Conservation (phyloP, 2,797 vertebrate genomes). For the Brachymystax lenok region DNA sequence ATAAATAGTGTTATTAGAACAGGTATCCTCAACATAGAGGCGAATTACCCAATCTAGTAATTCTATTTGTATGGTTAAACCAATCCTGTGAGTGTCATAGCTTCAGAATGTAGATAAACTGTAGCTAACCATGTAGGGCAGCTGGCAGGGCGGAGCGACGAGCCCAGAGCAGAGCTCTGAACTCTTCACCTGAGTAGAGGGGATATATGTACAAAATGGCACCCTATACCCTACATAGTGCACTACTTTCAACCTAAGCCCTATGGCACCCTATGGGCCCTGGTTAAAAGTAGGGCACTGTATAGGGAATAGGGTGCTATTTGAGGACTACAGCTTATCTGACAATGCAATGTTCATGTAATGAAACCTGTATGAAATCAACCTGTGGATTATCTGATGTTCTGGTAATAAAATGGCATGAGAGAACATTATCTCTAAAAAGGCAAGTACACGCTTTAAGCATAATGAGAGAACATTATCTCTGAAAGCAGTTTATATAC, state of each 20-base stretch:
- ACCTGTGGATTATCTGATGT: constrained; percentile 8
- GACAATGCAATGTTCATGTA: too few relatives aligned
- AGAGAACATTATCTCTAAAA: too few relatives aligned
- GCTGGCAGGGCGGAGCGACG: background rate
- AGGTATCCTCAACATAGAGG: background rate
- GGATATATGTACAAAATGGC: background rate
- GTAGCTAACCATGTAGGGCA: constrained; percentile 28
- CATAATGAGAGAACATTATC: too few relatives aligned
- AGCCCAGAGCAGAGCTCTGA: constrained; percentile 18
- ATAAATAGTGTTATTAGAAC: background rate
- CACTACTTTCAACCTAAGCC: background rate
- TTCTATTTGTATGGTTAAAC: background rate
- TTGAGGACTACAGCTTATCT: background rate
- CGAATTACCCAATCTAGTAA: background rate
- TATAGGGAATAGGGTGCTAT: background rate
- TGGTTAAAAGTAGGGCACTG: background rate
- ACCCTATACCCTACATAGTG: constrained; percentile 17
- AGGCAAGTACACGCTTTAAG: too few relatives aligned
- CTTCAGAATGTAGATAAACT: constrained; percentile 24
- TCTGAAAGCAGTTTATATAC: too few relatives aligned
- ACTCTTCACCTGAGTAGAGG: constrained; percentile 36
- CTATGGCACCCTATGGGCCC: background rate
- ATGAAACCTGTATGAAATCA: background rate
- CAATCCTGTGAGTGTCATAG: background rate
- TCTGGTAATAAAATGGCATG: constrained; percentile 20